Evolutionary conservation across 1,140 invertebrate species (phyloP).

Genomic region (Hycleus phaleratus): DNA sequence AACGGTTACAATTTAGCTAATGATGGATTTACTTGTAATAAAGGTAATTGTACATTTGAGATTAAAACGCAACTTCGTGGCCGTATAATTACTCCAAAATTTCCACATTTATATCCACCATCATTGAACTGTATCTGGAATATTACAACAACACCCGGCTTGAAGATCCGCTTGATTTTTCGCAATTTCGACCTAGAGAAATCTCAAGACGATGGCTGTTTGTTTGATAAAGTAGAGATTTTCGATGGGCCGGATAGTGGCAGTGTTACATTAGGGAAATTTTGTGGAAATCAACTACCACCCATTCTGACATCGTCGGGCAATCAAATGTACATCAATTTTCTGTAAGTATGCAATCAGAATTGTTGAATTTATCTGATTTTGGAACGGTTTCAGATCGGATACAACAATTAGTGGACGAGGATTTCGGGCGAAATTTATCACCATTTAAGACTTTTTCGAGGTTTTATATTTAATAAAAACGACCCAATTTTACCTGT

Average conservation of each 20-base stretch:
- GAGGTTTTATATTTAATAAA: too few relatives aligned
- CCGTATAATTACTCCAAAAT: slow-evolving; percentile 80
- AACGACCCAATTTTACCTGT: too few relatives aligned
- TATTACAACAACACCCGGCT: slow-evolving; percentile 87
- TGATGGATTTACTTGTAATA: slow-evolving; percentile 81
- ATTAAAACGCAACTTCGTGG: slow-evolving; percentile 60
- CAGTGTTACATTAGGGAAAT: background rate
- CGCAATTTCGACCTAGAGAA: slow-evolving; percentile 82
- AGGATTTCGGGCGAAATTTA: too few relatives aligned
- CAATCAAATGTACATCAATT: slow-evolving; percentile 59
- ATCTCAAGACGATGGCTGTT: too few relatives aligned
- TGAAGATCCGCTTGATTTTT: slow-evolving; percentile 87
- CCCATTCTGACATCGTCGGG: slow-evolving; percentile 79
- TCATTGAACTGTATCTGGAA: slow-evolving; percentile 92
- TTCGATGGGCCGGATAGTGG: background rate
- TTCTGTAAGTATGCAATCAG: background rate
- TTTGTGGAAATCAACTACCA: slow-evolving; percentile 59
- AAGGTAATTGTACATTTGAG: slow-evolving; percentile 79
- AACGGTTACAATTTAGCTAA: slow-evolving; percentile 90
- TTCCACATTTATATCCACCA: slow-evolving; percentile 85
- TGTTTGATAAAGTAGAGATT: background rate
- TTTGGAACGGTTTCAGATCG: too few relatives aligned
- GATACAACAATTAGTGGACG: too few relatives aligned
- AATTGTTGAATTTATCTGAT: too few relatives aligned
- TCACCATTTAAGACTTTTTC: too few relatives aligned